Conservation (phyloP, 2,888 invertebrate genomes). For the Sminthurides aquaticus region DNA sequence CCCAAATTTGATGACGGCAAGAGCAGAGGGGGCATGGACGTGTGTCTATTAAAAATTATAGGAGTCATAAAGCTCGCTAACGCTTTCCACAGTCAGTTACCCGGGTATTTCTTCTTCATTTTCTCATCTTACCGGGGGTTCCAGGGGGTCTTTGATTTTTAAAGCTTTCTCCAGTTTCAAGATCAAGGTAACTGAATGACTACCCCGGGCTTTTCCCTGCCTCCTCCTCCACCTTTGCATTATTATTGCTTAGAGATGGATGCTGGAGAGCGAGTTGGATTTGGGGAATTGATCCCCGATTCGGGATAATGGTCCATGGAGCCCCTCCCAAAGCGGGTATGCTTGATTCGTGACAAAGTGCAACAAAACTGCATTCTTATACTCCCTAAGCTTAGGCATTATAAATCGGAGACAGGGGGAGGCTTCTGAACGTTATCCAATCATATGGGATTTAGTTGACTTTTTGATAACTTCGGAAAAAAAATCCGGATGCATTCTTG, state of each 20-base stretch:
- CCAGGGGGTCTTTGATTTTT: no score
- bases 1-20: no score
- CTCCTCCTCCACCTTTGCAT: no score
- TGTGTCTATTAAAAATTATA: neutral
- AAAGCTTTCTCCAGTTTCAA: no score
- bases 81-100: neutral
- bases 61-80: neutral
- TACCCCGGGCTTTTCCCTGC: no score
- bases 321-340: neutral
- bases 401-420: neutral
- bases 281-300: no score
- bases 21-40: neutral
- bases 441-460: conserved; percentile 28
- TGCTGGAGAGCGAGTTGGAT: no score
- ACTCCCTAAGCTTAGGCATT: neutral
- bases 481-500: neutral
- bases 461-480: neutral
- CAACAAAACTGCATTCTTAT: neutral
- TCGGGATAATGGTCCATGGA: no score
- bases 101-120: no score
- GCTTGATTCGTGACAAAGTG: neutral
- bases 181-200: no score
- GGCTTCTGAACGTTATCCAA: conserved; percentile 27
- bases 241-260: no score
- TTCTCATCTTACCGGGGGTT: no score